Evolutionary conservation across 2,797 vertebrate species (phyloP), one percentile per base, ranked within the genome.

Genomic region (Microcaecilia unicolor): DNA sequence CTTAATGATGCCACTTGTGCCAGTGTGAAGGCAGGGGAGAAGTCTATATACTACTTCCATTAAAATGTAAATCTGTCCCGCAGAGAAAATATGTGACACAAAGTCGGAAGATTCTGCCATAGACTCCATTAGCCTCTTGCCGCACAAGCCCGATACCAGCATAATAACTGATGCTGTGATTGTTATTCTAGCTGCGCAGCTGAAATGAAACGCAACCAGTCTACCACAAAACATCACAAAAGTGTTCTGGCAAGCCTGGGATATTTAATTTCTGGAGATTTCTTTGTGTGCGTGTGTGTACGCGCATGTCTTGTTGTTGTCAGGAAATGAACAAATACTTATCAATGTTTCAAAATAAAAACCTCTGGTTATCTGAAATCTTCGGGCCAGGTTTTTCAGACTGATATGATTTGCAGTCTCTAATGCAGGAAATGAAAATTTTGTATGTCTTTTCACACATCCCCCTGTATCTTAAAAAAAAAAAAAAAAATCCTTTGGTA

Each of bases 1-100:
- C 88, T 91, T 97, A 97, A 96, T 97, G 92, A 97, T 94, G 88
- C 91, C 92, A 95, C 93, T 98, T 97, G 93, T 96, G 92, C 91
- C 84, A 77, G 84, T 79, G 58, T 73, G 70, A 88, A 93, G 85
- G 85, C 87, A 81, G 81, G 72, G 61, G 85, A 87, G 89, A 86
- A 95, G 89, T 96, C 91, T 91, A 97, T 95, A 92, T 97, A 93
- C 87, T 87, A 87, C 88, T 94, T 90, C 90, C 84, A 98, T 97
- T 97, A 97, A 97, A 98, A 98, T 97, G 94, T 93, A 95, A 98
- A 98, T 97, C 84, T 84, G 76, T 80, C 85, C 88, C 76, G 79
- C 77, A 61, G 83, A 84, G 82, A 84, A 88, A 90, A 89, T 85
- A 81, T 86, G 84, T 80, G 86, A 88, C 88, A 91, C 87, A 90